Base-by-base conservation (phyloP, 1,140 invertebrate genomes). In the Archivesica marissinica region DNA sequence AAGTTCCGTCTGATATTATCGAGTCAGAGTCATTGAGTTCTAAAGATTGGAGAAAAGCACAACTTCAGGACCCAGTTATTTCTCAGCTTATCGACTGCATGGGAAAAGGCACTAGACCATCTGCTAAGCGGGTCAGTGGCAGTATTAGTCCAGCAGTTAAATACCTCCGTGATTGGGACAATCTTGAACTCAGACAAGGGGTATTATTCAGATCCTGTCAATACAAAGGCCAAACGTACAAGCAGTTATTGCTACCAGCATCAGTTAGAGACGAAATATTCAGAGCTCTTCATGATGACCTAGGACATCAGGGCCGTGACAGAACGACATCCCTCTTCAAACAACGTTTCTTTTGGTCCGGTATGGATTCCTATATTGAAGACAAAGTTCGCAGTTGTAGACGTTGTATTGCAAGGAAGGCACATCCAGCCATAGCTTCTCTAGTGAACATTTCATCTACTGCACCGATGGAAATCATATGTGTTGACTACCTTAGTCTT, bases 271-370 rank as follows among this genome's bases (percentile, higher is more conserved):
- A 61, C 2, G 11, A 39, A 7, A 33, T 41, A 7, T 56, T 78
- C 15, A 54, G 61, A 28, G 52, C 52, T 13, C 28, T 78, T 13
- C 25, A 59, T 39, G 56, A 61, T 44, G 75, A 78, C 30, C n/a
- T 78, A 61, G 75, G 54, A 0, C 61, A 68, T 30, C 61, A 68
- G 77, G 59, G 41, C 28, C 38, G 23, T 20, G 61, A 80, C 2
- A 80, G 41, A 20, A 68, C 59, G 2, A 47, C 25, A 0, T 78
- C 30, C 0, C 56, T 61, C 23, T 39, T 61, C 52, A 78, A 33
- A 33, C 56, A 59, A 28, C 2, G 54, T 13, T 81, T 85, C 39
- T 74, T 74, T 23, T 86, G 77, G 77, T 68, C 85, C 47, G 76
- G 52, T 0, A 61, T 80, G 77, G 44, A 56, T 13, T 20, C 15